Base-by-base conservation (phyloP, 2,888 invertebrate species). In the Carcina quercana region DNA sequence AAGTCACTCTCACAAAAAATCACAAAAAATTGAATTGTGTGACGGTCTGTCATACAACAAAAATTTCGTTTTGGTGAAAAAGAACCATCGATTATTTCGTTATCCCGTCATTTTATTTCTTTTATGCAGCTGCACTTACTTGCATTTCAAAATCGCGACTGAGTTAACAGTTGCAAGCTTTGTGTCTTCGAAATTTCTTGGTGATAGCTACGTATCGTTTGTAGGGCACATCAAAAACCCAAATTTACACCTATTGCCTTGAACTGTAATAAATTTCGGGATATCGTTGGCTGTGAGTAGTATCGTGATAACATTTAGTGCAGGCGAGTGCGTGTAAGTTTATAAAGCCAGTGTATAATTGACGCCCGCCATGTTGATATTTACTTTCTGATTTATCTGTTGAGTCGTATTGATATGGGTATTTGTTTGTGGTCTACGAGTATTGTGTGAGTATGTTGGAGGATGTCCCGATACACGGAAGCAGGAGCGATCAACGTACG, bases 401-500 rank as follows among this genome's bases (percentile, higher is more conserved):
- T 51, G 51, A 39, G 11, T 17, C 25, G 22, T 13, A 54, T 59
- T 70, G 69, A 50, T 69, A 72, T 73, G 70, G 66, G 68, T 68
- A 55, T 68, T 68, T 54, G 68, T 66, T 60, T 70, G 67, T 72
- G 57, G 65, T 49, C 56, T 51, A 48, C 48, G 51, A 62, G 67
- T 24, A n/a, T n/a, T 61, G 66, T 59, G 68, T 74, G 78, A 85
- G 71, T 58, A 85, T 85, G 85, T 76, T 84, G 71, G 85, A 85
- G 67, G 78, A 84, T 82, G 85, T 84, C 43, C 85, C 85, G 45
- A 71, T 84, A 45, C 84, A 84, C 59, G 82, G 79, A 53, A 73
- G 70, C 63, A 69, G 76, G 40, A 67, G 69, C 54, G 79, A 80
- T 53, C 55, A 64, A 53, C 71, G 63, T 50, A 66, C 46, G 40